Conservation (phyloP, 2,113 vertebrate species). For the Neolamprologus hecqui region DNA sequence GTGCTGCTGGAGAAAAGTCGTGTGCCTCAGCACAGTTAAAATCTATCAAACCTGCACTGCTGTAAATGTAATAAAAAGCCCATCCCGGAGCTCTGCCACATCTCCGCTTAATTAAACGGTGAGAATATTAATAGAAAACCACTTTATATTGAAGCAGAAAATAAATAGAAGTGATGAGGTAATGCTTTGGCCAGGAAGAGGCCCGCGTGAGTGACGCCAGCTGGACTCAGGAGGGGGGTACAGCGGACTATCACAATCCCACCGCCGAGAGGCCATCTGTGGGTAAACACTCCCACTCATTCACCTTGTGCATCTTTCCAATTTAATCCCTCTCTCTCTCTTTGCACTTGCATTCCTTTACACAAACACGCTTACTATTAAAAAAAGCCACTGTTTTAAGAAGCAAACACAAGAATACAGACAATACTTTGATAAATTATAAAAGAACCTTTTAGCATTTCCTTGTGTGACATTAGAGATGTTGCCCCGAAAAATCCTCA, state of each 20-base stretch:
- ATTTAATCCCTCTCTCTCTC: not conserved
- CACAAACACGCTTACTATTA: not conserved
- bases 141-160: not conserved
- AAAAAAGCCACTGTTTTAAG: not conserved
- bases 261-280: constrained; percentile 62
- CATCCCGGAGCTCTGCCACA: not conserved
- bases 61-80: not conserved
- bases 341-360: constrained; percentile 15
- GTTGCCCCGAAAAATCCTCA: not conserved
- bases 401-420: not conserved
- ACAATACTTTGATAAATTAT: not conserved
- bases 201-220: constrained; percentile 16
- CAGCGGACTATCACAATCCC: constrained; percentile 22
- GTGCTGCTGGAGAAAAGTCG: not conserved
- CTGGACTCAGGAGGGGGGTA: constrained; percentile 32
- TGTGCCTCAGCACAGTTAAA: not conserved
- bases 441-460: not conserved
- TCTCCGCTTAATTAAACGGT: not conserved
- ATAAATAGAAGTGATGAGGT: constrained; percentile 20
- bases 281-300: constrained; percentile 12
- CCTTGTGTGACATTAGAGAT: not conserved
- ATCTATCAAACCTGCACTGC: not conserved
- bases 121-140: not conserved
- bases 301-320: not conserved
- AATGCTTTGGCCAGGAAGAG: constrained; percentile 29